phyloP scores from a whole-genome alignment of 2,113 vertebrate species.

The Chaetura pelagica region DNA sequence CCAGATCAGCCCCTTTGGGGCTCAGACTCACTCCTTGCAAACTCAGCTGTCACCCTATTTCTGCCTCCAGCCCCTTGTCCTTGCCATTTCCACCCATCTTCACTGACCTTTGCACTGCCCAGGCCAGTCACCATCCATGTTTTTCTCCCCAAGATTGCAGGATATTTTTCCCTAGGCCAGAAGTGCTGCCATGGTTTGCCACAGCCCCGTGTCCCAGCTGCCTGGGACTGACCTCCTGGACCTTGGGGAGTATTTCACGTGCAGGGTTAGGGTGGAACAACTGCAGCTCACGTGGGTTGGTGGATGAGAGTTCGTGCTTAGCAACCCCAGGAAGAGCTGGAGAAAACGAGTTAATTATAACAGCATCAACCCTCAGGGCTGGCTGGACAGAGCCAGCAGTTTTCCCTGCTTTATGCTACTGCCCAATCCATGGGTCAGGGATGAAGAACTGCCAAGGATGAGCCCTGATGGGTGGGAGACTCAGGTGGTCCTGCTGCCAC shows the following conservation, averaged over 20 bases:
- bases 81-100: not conserved
- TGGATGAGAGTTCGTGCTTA: not conserved
- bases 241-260: not conserved
- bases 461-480: not conserved
- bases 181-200: not conserved
- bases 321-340: not conserved
- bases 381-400: not conserved
- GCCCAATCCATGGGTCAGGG: not conserved
- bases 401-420: rapidly evolving
- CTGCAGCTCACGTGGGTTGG: rapidly evolving
- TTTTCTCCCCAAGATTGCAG: not conserved
- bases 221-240: not conserved
- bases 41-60: not conserved
- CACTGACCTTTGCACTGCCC: not conserved
- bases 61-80: not conserved
- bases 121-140: not conserved
- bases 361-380: not conserved
- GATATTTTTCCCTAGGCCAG: not conserved
- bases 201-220: not conserved
- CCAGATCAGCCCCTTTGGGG: not conserved
- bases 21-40: not conserved
- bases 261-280: not conserved
- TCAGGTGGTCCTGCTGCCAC: not conserved
- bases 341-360: not conserved
- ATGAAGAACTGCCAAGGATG: not conserved